A percentile compares a stretch with the other conserved stretches of the same genome.
Evolutionary conservation across 2,888 invertebrate genomes (phyloP).

Genomic region (Sinhomidia bicolor): DNA sequence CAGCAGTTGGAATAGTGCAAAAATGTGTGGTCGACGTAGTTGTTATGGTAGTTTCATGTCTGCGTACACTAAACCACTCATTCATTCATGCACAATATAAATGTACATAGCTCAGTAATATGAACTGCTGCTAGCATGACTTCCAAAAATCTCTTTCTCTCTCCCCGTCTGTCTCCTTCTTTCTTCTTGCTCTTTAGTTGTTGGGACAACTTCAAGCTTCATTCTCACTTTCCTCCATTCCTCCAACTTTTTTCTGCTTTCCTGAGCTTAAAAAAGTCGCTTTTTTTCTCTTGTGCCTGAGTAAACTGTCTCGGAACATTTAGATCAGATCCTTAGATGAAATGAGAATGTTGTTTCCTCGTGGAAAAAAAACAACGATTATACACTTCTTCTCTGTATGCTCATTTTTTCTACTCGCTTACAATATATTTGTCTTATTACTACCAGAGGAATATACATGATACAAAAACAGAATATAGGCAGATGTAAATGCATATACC

Average conservation of each 20-base stretch:
- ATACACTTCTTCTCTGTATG: not conserved
- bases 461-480: not conserved
- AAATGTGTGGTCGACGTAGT: not conserved
- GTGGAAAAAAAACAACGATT: not conserved
- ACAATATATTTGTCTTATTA: not conserved
- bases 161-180: not conserved
- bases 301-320: slow-evolving; percentile 72
- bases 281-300: slow-evolving; percentile 65
- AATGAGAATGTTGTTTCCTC: slow-evolving; percentile 66
- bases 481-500: no score
- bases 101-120: slow-evolving; percentile 29
- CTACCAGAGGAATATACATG: not conserved
- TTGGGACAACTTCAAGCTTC: slow-evolving; percentile 53
- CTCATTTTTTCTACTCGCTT: not conserved
- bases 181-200: not conserved
- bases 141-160: slow-evolving; percentile 17
- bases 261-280: slow-evolving; percentile 54
- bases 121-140: slow-evolving; percentile 17
- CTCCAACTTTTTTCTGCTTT: slow-evolving; percentile 60
- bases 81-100: slow-evolving; percentile 38
- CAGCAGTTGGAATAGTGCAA: not conserved
- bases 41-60: slow-evolving; percentile 26
- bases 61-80: slow-evolving; percentile 18
- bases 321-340: slow-evolving; percentile 76
- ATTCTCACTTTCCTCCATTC: slow-evolving; percentile 60